Evolutionary conservation across 2,888 invertebrate species (phyloP).

Genomic region (Emmelina monodactyla): DNA sequence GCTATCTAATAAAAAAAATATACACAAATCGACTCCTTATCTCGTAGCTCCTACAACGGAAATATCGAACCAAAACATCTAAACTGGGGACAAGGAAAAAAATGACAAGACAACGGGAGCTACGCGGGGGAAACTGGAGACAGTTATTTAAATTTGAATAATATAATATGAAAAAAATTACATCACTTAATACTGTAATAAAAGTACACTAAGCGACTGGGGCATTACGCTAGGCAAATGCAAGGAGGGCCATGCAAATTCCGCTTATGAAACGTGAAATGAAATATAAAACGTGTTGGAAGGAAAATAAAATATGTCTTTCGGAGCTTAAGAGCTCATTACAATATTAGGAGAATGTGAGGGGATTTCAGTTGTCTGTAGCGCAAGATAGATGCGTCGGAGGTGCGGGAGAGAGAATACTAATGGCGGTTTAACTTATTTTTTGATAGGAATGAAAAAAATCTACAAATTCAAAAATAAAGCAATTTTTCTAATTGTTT

Average conservation of each 20-base stretch:
- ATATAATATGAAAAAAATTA: constrained; percentile 69
- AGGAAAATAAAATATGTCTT: constrained; percentile 59
- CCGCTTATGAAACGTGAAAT: constrained; percentile 63
- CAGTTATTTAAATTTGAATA: constrained; percentile 70
- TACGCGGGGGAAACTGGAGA: constrained; percentile 60
- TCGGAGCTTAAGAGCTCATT: constrained; percentile 53
- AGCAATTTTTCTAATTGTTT: no score
- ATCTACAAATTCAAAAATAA: no score
- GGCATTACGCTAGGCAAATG: constrained; percentile 60
- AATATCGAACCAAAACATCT: constrained; percentile 55
- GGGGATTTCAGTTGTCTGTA: constrained; percentile 46
- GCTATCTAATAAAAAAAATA: no score
- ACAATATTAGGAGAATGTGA: constrained; percentile 59
- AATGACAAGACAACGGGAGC: constrained; percentile 50
- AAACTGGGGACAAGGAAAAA: constrained; percentile 58
- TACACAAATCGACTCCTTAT: constrained; percentile 26
- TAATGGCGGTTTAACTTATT: no score
- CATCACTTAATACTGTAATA: constrained; percentile 69
- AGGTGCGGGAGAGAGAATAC: constrained; percentile 3
- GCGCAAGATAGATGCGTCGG: constrained; percentile 19
- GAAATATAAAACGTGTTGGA: constrained; percentile 61
- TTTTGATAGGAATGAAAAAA: no score
- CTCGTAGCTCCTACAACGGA: constrained; percentile 30
- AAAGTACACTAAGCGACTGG: constrained; percentile 66
- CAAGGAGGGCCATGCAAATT: constrained; percentile 58